Evolutionary conservation across 2,888 invertebrate genomes (phyloP).

Genomic region (Chrysolina haemoptera): DNA sequence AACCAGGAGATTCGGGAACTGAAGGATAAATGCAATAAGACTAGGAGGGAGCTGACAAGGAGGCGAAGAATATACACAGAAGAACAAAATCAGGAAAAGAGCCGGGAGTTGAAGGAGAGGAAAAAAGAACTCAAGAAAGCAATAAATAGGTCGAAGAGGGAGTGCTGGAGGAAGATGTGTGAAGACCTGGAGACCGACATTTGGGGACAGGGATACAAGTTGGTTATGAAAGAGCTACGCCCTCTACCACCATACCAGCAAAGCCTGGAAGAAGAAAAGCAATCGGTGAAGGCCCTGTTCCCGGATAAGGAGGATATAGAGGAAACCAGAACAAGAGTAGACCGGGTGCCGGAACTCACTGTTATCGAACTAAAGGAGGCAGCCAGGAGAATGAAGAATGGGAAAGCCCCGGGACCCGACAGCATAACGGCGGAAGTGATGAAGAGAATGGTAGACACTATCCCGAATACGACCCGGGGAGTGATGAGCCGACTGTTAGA

Average conservation of each 20-base stretch:
- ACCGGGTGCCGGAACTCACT: background rate
- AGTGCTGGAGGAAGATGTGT: slow-evolving; percentile 1
- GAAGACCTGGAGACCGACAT: slow-evolving; percentile 17
- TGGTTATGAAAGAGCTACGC: background rate
- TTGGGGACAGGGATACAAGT: slow-evolving; percentile 17
- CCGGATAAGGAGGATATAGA: background rate
- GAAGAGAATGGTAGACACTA: background rate
- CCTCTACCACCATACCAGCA: background rate
- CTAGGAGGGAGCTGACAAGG: background rate
- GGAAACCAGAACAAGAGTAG: background rate
- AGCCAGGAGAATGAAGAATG: slow-evolving; percentile 24
- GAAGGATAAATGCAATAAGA: background rate
- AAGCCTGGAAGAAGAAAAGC: background rate
- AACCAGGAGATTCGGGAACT: background rate
- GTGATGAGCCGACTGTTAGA: slow-evolving; percentile 11
- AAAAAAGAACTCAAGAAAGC: too few species aligned
- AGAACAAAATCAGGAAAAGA: too few species aligned
- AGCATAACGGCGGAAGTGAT: background rate
- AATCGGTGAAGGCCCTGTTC: background rate
- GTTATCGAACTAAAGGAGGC: slow-evolving; percentile 19
- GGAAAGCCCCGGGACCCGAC: slow-evolving; percentile 16
- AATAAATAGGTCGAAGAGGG: background rate
- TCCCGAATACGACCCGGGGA: background rate
- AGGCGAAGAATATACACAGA: too few species aligned
- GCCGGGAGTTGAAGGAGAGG: too few species aligned